Evolutionary conservation across 1,140 invertebrate genomes (phyloP).

Genomic region (Tetragnatha versicolor): DNA sequence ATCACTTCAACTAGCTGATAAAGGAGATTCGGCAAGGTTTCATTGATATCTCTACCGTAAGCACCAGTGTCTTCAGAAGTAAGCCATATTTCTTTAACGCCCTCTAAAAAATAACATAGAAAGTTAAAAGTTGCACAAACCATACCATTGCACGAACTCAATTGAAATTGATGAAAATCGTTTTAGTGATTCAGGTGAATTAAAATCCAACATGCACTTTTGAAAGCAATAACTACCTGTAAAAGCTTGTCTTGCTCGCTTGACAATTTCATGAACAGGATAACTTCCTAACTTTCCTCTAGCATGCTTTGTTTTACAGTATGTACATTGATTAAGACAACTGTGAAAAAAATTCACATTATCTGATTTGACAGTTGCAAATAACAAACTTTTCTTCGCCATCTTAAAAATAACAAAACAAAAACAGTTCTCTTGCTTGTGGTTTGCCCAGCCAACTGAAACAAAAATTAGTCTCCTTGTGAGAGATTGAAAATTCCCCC

Average conservation of each 20-base stretch:
- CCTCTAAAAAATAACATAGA: slow-evolving; percentile 69
- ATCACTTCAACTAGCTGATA: slow-evolving; percentile 88
- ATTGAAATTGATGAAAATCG: not conserved
- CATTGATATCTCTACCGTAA: slow-evolving; percentile 93
- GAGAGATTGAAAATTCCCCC: too few relatives aligned
- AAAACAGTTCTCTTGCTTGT: too few relatives aligned
- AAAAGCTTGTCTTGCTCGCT: slow-evolving; percentile 76
- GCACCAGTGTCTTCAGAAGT: slow-evolving; percentile 98
- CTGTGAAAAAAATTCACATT: slow-evolving; percentile 64
- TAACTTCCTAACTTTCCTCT: slow-evolving; percentile 95
- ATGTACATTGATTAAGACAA: slow-evolving; percentile 97
- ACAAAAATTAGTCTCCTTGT: too few relatives aligned
- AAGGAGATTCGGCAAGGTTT: slow-evolving; percentile 84
- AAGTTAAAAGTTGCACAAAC: not conserved
- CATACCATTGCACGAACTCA: not conserved
- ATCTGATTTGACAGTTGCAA: too few relatives aligned
- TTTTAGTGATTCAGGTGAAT: not conserved
- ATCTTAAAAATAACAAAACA: too few relatives aligned
- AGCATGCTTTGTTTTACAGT: slow-evolving; percentile 98
- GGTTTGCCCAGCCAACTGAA: too few relatives aligned
- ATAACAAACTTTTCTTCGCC: too few relatives aligned
- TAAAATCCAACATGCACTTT: not conserved
- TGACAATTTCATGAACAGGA: slow-evolving; percentile 71
- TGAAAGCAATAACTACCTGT: slow-evolving; percentile 60
- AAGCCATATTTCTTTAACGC: slow-evolving; percentile 96